Conservation (phyloP, 2,797 vertebrate species). For the Crenichthys baileyi region DNA sequence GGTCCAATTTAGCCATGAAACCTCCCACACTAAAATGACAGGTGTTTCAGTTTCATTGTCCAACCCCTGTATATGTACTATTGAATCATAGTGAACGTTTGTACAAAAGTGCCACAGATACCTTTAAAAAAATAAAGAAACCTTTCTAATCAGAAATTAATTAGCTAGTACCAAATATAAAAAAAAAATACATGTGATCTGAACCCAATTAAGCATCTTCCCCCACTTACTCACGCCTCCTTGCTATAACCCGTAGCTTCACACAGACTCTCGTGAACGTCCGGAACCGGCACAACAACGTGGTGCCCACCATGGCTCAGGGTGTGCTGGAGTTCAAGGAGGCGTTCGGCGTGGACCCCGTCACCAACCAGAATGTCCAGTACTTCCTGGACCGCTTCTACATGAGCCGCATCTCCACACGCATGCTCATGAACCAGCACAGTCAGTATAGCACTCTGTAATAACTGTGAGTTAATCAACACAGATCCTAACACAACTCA, state of each 20-base stretch:
- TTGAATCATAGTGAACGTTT: not conserved
- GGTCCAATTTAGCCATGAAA: no score
- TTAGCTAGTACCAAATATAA: not conserved
- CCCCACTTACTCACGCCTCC: not conserved
- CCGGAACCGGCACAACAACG: conserved; percentile 93
- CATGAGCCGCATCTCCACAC: conserved; percentile 97
- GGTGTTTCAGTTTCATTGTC: no score
- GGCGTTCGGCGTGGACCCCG: conserved; percentile 88
- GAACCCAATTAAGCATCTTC: not conserved
- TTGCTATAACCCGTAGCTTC: conserved; percentile 80
- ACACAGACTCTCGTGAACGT: conserved; percentile 90
- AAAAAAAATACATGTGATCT: not conserved
- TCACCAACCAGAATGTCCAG: conserved; percentile 97
- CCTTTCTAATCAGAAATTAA: not conserved
- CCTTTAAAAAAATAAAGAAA: not conserved
- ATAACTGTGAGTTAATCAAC: conserved; percentile 68
- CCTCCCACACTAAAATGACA: no score
- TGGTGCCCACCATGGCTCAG: conserved; percentile 97
- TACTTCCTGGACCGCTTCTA: conserved; percentile 99
- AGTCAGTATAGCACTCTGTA: conserved; percentile 85
- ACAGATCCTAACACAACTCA: conserved; percentile 35
- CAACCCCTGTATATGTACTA: no score
- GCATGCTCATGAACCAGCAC: conserved; percentile 99
- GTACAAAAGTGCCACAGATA: no score
- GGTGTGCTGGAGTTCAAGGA: conserved; percentile 97